phyloP scores from a whole-genome alignment of 2,113 vertebrate genomes.

The Sebastes fasciatus region DNA sequence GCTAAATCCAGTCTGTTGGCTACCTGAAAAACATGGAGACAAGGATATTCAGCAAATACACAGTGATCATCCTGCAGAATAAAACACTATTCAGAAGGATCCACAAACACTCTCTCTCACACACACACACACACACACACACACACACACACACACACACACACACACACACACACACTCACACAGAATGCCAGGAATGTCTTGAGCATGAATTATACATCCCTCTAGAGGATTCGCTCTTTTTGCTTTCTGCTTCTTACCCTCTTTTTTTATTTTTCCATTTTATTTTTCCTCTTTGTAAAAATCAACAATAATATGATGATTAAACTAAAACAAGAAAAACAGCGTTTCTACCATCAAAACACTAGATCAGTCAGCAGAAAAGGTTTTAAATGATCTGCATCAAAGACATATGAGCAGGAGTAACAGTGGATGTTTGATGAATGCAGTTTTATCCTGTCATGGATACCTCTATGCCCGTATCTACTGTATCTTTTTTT shows the following conservation, averaged over 20 bases:
- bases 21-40: constrained; percentile 61
- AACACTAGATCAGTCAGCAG: constrained; percentile 28
- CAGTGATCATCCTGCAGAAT: constrained; percentile 65
- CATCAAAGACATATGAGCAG: constrained; percentile 40
- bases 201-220: constrained; percentile 83
- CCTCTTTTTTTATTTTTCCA: constrained; percentile 31
- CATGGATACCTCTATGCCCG: constrained; percentile 27
- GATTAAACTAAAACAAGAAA: constrained; percentile 58
- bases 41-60: constrained; percentile 71
- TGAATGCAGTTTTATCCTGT: constrained; percentile 27
- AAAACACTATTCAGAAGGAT: constrained; percentile 51
- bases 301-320: constrained; percentile 51
- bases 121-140: constrained; percentile 32
- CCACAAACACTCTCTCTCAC: constrained; percentile 19
- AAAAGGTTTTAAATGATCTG: constrained; percentile 47
- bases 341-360: constrained; percentile 12
- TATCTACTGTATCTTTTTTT: not conserved
- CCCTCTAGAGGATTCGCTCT: constrained; percentile 70
- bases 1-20: constrained; percentile 68
- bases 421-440: constrained; percentile 29
- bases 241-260: constrained; percentile 47
- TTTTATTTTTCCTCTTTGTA: constrained; percentile 35
- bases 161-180: constrained; percentile 33
- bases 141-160: constrained; percentile 37
- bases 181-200: constrained; percentile 45